phyloP scores from a whole-genome alignment of 2,888 invertebrate species.

The Dolomedes plantarius region DNA sequence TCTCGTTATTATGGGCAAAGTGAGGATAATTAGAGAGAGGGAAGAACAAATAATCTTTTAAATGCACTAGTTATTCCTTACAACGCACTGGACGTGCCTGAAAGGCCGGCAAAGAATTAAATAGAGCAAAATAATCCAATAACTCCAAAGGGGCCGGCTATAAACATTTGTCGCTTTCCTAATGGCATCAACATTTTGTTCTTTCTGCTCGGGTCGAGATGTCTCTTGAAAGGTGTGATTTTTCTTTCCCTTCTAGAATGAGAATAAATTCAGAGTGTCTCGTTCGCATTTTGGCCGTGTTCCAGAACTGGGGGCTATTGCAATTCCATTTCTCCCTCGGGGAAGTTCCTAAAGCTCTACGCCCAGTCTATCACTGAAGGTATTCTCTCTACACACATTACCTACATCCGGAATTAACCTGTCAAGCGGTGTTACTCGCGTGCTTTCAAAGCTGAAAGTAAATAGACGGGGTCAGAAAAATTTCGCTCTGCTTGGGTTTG shows the following conservation, averaged over 20 bases:
- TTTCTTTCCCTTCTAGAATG: background rate
- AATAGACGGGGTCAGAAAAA: background rate
- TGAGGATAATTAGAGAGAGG: too few relatives aligned
- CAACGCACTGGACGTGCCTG: too few relatives aligned
- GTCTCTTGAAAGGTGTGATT: background rate
- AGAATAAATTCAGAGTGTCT: background rate
- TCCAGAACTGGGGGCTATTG: conserved; percentile 4
- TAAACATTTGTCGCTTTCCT: background rate
- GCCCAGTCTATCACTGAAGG: conserved; percentile 30
- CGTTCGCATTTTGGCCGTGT: conserved; percentile 4
- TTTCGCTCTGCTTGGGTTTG: too few relatives aligned
- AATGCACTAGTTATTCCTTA: too few relatives aligned
- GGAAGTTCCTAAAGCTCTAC: conserved; percentile 1
- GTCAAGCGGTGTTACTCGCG: conserved; percentile 14
- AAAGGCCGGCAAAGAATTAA: background rate
- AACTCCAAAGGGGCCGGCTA: too few relatives aligned
- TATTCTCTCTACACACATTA: conserved; percentile 4
- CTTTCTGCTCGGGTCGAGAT: background rate
- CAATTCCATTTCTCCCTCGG: background rate
- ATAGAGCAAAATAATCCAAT: background rate
- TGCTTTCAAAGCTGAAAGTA: background rate
- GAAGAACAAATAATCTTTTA: too few relatives aligned
- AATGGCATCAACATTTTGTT: background rate
- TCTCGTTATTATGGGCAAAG: too few relatives aligned
- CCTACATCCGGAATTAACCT: conserved; percentile 24